phyloP scores from a whole-genome alignment of 1,140 invertebrate genomes.

The Melipona quadrifasciata region DNA sequence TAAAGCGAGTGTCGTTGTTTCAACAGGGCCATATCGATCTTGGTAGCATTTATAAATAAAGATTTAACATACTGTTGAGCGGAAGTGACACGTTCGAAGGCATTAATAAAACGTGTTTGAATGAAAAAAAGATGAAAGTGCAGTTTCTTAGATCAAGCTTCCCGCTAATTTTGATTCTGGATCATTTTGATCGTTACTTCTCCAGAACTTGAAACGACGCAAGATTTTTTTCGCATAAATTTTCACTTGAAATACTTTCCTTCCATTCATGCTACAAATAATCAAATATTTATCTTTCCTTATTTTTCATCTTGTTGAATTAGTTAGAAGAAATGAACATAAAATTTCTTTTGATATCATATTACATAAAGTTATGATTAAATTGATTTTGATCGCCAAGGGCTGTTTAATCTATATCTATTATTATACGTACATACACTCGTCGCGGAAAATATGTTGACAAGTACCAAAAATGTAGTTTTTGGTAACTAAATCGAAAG shows the following conservation, averaged over 20 bases:
- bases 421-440: not conserved
- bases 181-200: not conserved
- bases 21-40: constrained; percentile 35
- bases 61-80: constrained; percentile 33
- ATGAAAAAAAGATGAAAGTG: constrained; percentile 37
- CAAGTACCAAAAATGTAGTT: too few relatives aligned
- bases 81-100: constrained; percentile 31
- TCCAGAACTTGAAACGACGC: not conserved
- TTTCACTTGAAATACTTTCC: not conserved
- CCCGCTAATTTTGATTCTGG: not conserved
- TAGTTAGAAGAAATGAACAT: too few relatives aligned
- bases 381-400: not conserved
- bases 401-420: not conserved
- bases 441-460: too few relatives aligned
- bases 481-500: too few relatives aligned
- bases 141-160: not conserved
- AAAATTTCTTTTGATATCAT: not conserved
- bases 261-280: not conserved
- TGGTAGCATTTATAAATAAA: constrained; percentile 46
- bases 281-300: not conserved
- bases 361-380: not conserved
- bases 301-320: not conserved
- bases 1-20: not conserved
- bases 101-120: constrained; percentile 27
- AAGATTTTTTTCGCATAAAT: not conserved